Evolutionary conservation across 1,140 invertebrate genomes (phyloP).

Genomic region (Metaphire vulgaris): DNA sequence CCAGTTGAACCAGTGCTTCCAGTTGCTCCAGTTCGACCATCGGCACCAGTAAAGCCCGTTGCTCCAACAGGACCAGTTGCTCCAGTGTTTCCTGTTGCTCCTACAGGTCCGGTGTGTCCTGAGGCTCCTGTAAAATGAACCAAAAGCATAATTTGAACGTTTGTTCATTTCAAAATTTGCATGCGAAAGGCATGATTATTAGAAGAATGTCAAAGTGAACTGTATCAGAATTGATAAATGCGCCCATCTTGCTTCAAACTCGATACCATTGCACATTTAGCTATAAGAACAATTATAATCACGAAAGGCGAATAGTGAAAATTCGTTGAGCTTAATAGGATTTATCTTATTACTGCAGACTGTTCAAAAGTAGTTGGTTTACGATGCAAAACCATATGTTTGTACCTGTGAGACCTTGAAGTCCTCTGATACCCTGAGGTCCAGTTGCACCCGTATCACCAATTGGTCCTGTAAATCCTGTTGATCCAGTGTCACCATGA

Average conservation of each 20-base stretch:
- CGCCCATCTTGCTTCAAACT: not conserved
- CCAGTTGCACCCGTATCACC: conserved; percentile 28
- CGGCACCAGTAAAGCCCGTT: conserved; percentile 44
- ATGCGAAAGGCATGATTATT: too few relatives aligned
- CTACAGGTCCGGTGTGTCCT: conserved; percentile 17
- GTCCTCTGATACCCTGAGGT: conserved; percentile 25
- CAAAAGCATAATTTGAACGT: too few relatives aligned
- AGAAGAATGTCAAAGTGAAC: too few relatives aligned
- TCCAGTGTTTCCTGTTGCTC: conserved; percentile 40
- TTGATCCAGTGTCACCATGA: conserved; percentile 8
- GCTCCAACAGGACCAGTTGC: conserved; percentile 45
- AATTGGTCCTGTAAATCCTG: not conserved
- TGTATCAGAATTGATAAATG: too few relatives aligned
- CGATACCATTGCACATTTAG: too few relatives aligned
- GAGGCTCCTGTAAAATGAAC: conserved; percentile 13
- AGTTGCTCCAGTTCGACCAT: conserved; percentile 44
- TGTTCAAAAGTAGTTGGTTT: too few relatives aligned
- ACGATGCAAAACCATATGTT: too few relatives aligned
- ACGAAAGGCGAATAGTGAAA: not conserved
- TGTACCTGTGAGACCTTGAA: conserved; percentile 16
- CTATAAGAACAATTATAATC: too few relatives aligned
- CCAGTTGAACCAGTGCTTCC: conserved; percentile 58
- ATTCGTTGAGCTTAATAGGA: too few relatives aligned
- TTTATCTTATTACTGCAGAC: too few relatives aligned
- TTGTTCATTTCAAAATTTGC: too few relatives aligned